Percentiles rank a stretch among this genome's conserved stretches.
These are phyloP conservation scores for Harpagifer antarcticus DNA, from an alignment of 2,797 vertebrate species.

Conservation along the genomic window DNA sequence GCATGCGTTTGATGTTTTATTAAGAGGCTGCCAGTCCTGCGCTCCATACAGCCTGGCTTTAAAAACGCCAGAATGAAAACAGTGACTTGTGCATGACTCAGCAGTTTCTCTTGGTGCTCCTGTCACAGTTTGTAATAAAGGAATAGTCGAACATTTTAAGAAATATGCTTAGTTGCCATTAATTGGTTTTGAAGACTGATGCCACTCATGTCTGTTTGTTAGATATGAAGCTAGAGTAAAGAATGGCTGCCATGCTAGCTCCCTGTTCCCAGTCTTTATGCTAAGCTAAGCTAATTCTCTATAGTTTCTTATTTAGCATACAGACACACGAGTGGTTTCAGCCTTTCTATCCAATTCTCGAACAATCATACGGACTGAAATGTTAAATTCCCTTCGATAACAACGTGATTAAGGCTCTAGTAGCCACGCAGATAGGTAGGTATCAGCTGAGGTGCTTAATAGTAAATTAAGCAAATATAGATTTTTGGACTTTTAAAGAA, in stretches of 20 bases:
- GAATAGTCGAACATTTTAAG: slow-evolving; percentile 11
- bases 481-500: neutral
- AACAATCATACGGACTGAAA: neutral
- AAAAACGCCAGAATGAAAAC: slow-evolving; percentile 27
- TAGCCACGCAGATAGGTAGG: neutral
- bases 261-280: neutral
- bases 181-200: neutral
- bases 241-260: neutral
- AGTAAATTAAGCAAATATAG: neutral
- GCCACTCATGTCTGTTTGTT: neutral
- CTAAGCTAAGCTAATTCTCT: neutral
- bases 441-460: neutral
- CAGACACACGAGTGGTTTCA: neutral
- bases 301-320: neutral
- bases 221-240: neutral
- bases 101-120: slow-evolving; percentile 33
- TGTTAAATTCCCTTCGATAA: neutral
- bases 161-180: neutral
- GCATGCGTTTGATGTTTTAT: slow-evolving; percentile 77
- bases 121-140: slow-evolving; percentile 12
- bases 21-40: slow-evolving; percentile 49
- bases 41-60: slow-evolving; percentile 29
- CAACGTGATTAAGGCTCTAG: neutral
- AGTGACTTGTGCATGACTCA: slow-evolving; percentile 55
- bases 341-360: neutral